Evolutionary conservation across 1,140 invertebrate genomes (phyloP).

Genomic region (Lucilia cuprina): DNA sequence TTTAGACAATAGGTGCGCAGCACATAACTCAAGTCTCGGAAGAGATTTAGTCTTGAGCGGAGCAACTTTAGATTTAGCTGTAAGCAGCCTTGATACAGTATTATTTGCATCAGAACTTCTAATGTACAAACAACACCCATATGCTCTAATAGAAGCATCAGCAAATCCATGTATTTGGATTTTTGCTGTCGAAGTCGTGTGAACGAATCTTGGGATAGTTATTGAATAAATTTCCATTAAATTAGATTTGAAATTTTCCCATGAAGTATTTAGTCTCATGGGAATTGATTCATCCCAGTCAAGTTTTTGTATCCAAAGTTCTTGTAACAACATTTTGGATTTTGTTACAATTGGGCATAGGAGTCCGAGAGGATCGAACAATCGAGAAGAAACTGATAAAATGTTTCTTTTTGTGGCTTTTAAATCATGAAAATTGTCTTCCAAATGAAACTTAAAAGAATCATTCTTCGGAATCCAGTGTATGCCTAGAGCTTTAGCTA

Average conservation of each 20-base stretch:
- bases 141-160: slow-evolving; percentile 36
- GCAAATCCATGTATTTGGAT: not conserved
- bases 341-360: too few relatives aligned
- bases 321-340: too few relatives aligned
- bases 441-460: slow-evolving; percentile 56
- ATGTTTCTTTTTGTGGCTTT: too few relatives aligned
- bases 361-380: too few relatives aligned
- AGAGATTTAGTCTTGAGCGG: too few relatives aligned
- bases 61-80: not conserved
- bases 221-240: slow-evolving; percentile 19
- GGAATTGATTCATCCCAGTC: too few relatives aligned
- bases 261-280: too few relatives aligned
- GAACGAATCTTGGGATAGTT: slow-evolving; percentile 53
- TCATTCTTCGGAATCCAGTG: slow-evolving; percentile 33
- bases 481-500: not conserved
- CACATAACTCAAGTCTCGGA: too few relatives aligned
- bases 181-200: not conserved
- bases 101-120: too few relatives aligned
- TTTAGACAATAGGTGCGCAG: slow-evolving; percentile 26
- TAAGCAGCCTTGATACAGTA: not conserved
- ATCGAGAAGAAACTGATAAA: too few relatives aligned
- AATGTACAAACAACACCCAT: slow-evolving; percentile 15
- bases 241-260: too few relatives aligned
- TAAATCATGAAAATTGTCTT: slow-evolving; percentile 39
- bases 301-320: too few relatives aligned